Conservation (phyloP, 1,140 invertebrate genomes). For the Caenorhabditis remanei region DNA sequence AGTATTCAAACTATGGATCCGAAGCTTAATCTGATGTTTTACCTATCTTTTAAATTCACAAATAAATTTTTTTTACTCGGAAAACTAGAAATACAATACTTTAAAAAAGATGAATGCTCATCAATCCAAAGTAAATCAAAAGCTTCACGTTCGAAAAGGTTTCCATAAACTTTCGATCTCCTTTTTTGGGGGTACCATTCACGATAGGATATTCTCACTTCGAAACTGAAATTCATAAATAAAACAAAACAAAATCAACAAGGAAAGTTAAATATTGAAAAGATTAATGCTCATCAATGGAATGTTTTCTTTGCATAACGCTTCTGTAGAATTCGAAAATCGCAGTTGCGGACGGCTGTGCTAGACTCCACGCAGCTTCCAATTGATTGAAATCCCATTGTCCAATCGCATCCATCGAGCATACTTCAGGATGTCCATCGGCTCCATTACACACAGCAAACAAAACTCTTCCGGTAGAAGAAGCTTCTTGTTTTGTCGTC, state of each 20-base stretch:
- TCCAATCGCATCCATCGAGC: conserved; percentile 20
- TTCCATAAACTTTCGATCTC: too few species aligned
- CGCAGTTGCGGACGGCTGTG: conserved; percentile 16
- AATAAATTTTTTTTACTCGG: too few species aligned
- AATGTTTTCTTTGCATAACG: conserved; percentile 35
- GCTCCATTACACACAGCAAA: conserved; percentile 21
- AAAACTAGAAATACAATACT: too few species aligned
- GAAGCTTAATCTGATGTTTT: conserved; percentile 15
- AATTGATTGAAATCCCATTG: conserved; percentile 22
- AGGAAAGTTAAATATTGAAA: background rate
- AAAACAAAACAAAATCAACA: background rate
- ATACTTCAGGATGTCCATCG: conserved; percentile 15
- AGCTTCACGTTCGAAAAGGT: too few species aligned
- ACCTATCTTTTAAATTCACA: too few species aligned
- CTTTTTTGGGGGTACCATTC: too few species aligned
- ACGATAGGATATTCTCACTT: too few species aligned
- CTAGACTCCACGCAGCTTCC: conserved; percentile 21
- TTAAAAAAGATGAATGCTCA: too few species aligned
- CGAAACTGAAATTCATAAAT: too few species aligned
- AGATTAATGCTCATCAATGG: conserved; percentile 25
- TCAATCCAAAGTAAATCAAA: too few species aligned
- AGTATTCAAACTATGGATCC: conserved; percentile 32
- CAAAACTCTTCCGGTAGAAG: background rate
- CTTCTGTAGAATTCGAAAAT: conserved; percentile 38
- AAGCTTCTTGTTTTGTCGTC: conserved; percentile 18